Evolutionary conservation across 1,140 invertebrate species (phyloP), one percentile per base, ranked within the genome.

Genomic region (Hydropsyche tenuis): DNA sequence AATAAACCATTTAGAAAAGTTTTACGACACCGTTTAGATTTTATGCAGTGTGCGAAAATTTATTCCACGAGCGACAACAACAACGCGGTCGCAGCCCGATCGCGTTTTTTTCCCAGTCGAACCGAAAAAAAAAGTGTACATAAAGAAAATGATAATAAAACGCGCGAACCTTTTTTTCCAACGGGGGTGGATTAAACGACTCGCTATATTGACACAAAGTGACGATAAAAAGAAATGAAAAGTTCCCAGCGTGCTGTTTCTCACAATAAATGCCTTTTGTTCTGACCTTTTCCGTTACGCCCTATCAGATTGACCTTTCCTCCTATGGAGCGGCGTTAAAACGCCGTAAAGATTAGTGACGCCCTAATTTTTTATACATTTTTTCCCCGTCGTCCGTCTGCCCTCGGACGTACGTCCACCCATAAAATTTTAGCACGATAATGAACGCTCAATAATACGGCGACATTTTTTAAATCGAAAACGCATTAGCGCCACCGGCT

Each of bases 191-290:
- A 72, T 73, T 73, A 74, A 73, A 73, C 63, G 72, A 72, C 69
- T 56, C 56, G 63, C 63, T 72, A 72, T 76, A 76, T 72, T 76
- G 75, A 73, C 75, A 76, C 69, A 76, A 76, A 73, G 69, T 65
- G 72, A 73, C 72, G 71, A 76, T 76, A 76, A 76, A 76, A 76
- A 64, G 72, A 68, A 73, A 76, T 76, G 72, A 69, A 69, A 76
- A 74, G 75, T 73, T 76, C 64, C 42, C 20, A 23, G 51, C 51
- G 60, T 62, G 27, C 72, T 51, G 63, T 72, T 76, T 66, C 72
- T 73, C 53, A 73, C 72, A 73, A 72, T 71, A 74, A 71, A 68
- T 71, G 72, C 66, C 60, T 53, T 66, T 76, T 72, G 48, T 65
- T 62, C 48, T 68, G 72, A 74, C 75, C 72, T 72, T 74, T 72